A percentile compares a stretch with the other conserved stretches of the same genome.
phyloP scores from a whole-genome alignment of 2,113 vertebrate genomes.

The Paraplagusia blochii region DNA sequence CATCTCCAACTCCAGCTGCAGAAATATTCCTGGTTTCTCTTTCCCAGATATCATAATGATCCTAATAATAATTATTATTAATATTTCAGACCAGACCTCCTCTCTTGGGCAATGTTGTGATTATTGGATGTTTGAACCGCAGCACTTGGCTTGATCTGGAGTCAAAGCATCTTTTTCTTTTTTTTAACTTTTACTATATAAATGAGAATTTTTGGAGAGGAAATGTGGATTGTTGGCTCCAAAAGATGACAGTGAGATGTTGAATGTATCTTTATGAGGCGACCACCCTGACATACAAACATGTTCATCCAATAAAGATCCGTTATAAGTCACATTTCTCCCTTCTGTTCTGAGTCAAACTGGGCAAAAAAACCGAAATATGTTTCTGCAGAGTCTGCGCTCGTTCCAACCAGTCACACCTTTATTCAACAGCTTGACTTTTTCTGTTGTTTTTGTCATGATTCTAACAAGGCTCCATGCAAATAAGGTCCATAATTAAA shows the following conservation, averaged over 20 bases:
- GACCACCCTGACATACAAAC: constrained; percentile 67
- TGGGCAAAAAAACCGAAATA: neutral
- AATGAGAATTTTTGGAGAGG: constrained; percentile 38
- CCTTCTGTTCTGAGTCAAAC: constrained; percentile 21
- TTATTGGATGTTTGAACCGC: constrained; percentile 66
- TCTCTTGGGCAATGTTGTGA: constrained; percentile 56
- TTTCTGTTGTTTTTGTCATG: constrained; percentile 26
- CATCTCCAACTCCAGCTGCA: constrained; percentile 44
- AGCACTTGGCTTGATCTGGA: constrained; percentile 75
- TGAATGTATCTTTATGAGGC: constrained; percentile 78
- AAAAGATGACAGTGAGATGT: constrained; percentile 73
- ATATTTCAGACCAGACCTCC: constrained; percentile 46
- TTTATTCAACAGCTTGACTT: constrained; percentile 54
- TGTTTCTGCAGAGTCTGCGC: constrained; percentile 11
- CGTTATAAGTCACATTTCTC: constrained; percentile 68
- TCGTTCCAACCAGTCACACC: constrained; percentile 58
- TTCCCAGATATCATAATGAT: constrained; percentile 22
- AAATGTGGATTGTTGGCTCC: constrained; percentile 53
- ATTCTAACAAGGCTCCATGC: constrained; percentile 60
- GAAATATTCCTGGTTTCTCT: constrained; percentile 41
- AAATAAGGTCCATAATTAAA: constrained; percentile 66
- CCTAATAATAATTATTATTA: constrained; percentile 21
- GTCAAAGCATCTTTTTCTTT: constrained; percentile 57
- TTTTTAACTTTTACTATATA: constrained; percentile 17
- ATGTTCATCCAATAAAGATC: constrained; percentile 83